Evolutionary conservation across 2,888 invertebrate species (phyloP), one percentile per base, ranked within the genome.

Genomic region (Caprella mutica): DNA sequence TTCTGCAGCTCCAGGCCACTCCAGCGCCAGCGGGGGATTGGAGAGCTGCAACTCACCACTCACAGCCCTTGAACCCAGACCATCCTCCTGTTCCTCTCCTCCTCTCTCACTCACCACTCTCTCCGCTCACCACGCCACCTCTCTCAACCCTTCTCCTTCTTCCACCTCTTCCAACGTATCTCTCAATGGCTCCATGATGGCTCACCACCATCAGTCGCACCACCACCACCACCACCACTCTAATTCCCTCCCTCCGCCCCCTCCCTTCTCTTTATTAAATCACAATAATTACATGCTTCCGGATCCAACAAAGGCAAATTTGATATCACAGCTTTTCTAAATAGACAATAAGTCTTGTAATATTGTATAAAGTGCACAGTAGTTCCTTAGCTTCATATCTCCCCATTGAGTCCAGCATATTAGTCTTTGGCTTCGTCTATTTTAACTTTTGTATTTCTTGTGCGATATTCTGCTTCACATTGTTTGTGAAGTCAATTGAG

Each of bases 241-340:
- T 5, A 33, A 8, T 14, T 24, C n/a, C 17, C 43, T 21, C 8
- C 52, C 58, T 48, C 61, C 61, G n/a, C 59, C 59, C 3, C 62
- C 62, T 1, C 58, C 59, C 30, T 63, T 63, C 46, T 63, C 62
- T 30, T 59, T 63, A 39, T 59, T 63, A 40, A 63, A 63, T 59
- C 62, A 63, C 52, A 63, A 63, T 52, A 63, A 63, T 52, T 63
- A 63, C 56, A 59, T 63, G 62, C 55, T 63, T 27, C 62, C 62
- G 2, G 62, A 62, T 55, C 62, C 59, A 35, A 43, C 59, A 51
- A 63, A 63, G 55, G 55, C 52, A 42, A 63, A 63, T 46, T 59
- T 63, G 51, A 63, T 63, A 46, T 63, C 62, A 19, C 62, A 63
- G 55, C 55, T 63, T 40, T 63, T 63, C 54, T 63, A 52, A 57